phyloP scores from a whole-genome alignment of 2,888 invertebrate species.

The Pedicia rivosa region DNA sequence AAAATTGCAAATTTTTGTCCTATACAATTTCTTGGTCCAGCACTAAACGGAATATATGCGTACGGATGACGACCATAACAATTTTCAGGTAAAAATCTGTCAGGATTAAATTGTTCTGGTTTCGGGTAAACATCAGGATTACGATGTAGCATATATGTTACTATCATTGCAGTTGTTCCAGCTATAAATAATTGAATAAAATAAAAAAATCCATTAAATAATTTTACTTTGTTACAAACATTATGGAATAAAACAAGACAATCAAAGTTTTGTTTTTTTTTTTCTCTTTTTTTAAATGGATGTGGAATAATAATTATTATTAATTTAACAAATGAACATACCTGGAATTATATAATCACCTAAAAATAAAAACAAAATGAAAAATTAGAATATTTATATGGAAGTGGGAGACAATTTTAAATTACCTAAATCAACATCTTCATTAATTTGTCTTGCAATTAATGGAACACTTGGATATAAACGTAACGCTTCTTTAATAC shows the following conservation, averaged over 20 bases:
- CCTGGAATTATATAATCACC: constrained; percentile 25
- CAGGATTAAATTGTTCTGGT: constrained; percentile 51
- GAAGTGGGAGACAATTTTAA: neutral
- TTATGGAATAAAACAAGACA: neutral
- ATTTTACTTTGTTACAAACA: neutral
- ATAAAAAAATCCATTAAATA: constrained; percentile 32
- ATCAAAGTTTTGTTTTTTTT: no score
- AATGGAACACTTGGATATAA: constrained; percentile 51
- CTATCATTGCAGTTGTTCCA: constrained; percentile 38
- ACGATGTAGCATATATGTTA: constrained; percentile 48
- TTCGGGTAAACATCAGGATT: constrained; percentile 46
- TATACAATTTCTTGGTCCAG: constrained; percentile 42
- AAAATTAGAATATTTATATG: neutral
- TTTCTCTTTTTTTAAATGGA: no score
- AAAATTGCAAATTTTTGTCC: constrained; percentile 41
- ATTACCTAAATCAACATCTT: constrained; percentile 41
- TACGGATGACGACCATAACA: constrained; percentile 42
- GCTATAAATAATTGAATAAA: no score
- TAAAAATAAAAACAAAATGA: constrained; percentile 10
- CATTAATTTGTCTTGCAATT: constrained; percentile 39
- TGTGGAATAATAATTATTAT: no score
- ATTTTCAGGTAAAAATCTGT: constrained; percentile 51
- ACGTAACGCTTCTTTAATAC: constrained; percentile 50
- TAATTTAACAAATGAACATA: no score
- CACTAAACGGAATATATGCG: constrained; percentile 52